Percentiles rank a stretch among this genome's conserved stretches.
These are phyloP conservation scores for Labeo catla DNA, from an alignment of 2,113 vertebrate genomes.

Conservation along the genomic window DNA sequence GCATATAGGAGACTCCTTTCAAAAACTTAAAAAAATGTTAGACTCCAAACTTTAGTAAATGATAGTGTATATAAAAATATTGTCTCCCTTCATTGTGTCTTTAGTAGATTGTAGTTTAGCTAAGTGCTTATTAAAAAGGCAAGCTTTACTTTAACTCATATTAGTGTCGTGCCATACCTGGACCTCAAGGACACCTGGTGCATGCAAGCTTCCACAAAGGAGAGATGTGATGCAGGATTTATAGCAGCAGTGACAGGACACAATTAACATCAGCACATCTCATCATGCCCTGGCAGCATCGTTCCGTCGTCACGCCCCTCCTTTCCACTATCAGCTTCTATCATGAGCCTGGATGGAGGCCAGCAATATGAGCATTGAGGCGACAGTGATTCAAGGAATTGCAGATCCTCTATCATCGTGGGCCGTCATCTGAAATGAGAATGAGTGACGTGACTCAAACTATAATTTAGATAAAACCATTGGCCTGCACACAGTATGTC, in stretches of 20 bases:
- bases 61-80: neutral
- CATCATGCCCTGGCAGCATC: constrained; percentile 12
- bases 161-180: neutral
- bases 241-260: constrained; percentile 20
- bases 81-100: neutral
- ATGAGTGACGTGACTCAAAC: constrained; percentile 24
- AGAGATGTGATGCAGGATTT: constrained; percentile 2
- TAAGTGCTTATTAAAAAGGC: neutral
- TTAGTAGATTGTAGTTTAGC: neutral
- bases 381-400: constrained; percentile 21
- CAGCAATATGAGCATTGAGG: neutral
- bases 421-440: constrained; percentile 19
- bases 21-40: neutral
- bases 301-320: neutral
- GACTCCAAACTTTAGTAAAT: neutral
- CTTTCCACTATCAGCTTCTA: constrained; percentile 12
- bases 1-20: neutral
- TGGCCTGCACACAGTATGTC: constrained; percentile 16
- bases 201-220: neutral
- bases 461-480: constrained; percentile 36
- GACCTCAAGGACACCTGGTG: neutral
- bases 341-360: neutral
- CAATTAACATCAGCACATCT: constrained; percentile 28
- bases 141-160: neutral
- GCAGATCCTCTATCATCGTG: constrained; percentile 25